These are phyloP conservation scores for Leptarthrus brevirostris DNA, from an alignment of 2,888 invertebrate genomes.

Conservation along the genomic window DNA sequence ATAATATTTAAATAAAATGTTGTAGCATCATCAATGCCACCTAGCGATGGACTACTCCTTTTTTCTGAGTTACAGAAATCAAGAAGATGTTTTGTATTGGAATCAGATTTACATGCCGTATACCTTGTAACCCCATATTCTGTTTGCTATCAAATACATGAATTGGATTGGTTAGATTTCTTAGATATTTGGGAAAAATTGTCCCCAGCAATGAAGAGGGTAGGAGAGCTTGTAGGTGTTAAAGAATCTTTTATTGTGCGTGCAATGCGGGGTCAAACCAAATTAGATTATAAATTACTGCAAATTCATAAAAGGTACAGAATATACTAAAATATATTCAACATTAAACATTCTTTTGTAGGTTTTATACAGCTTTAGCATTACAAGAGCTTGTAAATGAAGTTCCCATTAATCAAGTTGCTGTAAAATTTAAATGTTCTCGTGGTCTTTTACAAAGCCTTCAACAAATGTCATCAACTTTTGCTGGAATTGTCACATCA, in stretches of 20 bases:
- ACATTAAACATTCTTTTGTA: conserved; percentile 58
- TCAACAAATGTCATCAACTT: conserved; percentile 94
- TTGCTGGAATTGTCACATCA: conserved; percentile 97
- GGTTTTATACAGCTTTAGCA: conserved; percentile 91
- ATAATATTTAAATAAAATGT: neutral
- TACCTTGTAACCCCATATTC: conserved; percentile 96
- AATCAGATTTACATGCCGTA: conserved; percentile 93
- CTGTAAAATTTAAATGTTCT: conserved; percentile 85
- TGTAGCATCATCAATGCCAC: conserved; percentile 89
- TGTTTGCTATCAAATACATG: conserved; percentile 79
- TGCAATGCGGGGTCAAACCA: conserved; percentile 77
- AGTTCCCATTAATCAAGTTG: conserved; percentile 81
- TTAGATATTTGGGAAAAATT: conserved; percentile 86
- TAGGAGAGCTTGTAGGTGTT: conserved; percentile 90
- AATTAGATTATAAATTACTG: conserved; percentile 69
- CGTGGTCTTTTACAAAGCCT: conserved; percentile 93
- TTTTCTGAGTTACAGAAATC: conserved; percentile 92
- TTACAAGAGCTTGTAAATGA: conserved; percentile 95
- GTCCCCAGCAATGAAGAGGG: conserved; percentile 81
- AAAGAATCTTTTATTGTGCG: conserved; percentile 86
- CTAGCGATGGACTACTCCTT: conserved; percentile 89
- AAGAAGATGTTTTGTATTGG: conserved; percentile 88
- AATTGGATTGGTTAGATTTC: conserved; percentile 84
- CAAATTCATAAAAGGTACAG: conserved; percentile 75
- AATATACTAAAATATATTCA: neutral